A percentile compares a stretch with the other conserved stretches of the same genome.
phyloP scores from a whole-genome alignment of 2,797 vertebrate species.

The Pagetopsis macropterus region DNA sequence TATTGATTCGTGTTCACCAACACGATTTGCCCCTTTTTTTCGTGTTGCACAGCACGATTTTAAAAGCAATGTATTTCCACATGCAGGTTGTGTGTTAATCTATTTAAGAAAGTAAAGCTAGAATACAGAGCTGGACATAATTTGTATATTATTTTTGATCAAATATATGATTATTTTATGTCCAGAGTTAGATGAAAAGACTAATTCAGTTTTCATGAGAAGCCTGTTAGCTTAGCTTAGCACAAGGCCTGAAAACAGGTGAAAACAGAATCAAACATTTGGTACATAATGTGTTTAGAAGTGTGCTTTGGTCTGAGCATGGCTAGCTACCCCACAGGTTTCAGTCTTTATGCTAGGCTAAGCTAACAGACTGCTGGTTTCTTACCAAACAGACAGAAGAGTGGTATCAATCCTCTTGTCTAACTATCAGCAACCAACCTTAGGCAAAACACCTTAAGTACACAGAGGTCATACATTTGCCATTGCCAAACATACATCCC shows the following conservation, averaged over 20 bases:
- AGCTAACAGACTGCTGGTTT: neutral
- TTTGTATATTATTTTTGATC: neutral
- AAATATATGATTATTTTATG: neutral
- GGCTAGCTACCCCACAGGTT: neutral
- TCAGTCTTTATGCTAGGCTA: conserved; percentile 4
- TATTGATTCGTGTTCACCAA: no score
- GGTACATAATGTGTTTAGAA: neutral
- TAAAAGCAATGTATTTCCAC: neutral
- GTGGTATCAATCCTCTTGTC: neutral
- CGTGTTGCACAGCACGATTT: no score
- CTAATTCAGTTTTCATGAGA: neutral
- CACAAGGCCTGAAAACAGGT: neutral
- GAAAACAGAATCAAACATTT: neutral
- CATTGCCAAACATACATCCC: conserved; percentile 5
- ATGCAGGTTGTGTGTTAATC: conserved; percentile 28
- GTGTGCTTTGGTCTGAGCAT: neutral
- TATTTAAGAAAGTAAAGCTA: neutral
- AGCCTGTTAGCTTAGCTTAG: conserved; percentile 16
- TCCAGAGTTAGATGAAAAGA: neutral
- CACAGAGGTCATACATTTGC: neutral
- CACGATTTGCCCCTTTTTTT: no score
- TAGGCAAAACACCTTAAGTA: conserved; percentile 7
- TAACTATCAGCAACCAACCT: neutral
- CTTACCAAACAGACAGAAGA: neutral
- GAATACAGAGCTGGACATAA: neutral